phyloP scores from a whole-genome alignment of 2,113 vertebrate species.

The Cavia aperea region DNA sequence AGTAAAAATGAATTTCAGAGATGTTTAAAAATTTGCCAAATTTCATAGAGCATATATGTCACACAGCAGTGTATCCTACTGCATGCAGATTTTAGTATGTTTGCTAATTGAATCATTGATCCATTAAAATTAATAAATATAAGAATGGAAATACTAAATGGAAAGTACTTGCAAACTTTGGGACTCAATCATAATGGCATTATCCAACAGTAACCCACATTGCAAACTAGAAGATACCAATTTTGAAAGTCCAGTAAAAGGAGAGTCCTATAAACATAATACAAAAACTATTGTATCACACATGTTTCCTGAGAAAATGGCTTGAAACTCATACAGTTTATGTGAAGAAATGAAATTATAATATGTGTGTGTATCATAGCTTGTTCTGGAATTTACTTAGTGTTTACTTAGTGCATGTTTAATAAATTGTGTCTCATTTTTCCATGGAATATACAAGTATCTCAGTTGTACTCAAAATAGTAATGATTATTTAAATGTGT shows the following conservation, averaged over 20 bases:
- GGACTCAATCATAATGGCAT: background rate
- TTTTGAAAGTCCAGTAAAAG: background rate
- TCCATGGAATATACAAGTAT: background rate
- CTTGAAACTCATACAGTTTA: constrained; percentile 5
- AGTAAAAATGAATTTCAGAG: background rate
- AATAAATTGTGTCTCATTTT: background rate
- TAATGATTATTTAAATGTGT: constrained; percentile 8
- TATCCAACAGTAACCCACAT: background rate
- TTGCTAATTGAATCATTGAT: background rate
- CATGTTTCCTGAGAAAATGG: background rate
- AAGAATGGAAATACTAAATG: background rate
- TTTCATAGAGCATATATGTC: background rate
- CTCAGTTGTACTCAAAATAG: background rate
- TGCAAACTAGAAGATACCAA: background rate
- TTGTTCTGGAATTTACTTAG: background rate
- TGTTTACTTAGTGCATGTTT: background rate
- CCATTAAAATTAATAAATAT: constrained; percentile 23
- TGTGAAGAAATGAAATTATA: background rate
- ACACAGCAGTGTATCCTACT: background rate
- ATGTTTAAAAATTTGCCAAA: background rate
- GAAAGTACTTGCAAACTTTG: background rate
- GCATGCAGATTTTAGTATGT: background rate
- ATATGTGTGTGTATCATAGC: background rate
- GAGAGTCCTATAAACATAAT: background rate
- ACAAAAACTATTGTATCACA: background rate